phyloP scores from a whole-genome alignment of 1,140 invertebrate genomes.

The Notospermus geniculatus region DNA sequence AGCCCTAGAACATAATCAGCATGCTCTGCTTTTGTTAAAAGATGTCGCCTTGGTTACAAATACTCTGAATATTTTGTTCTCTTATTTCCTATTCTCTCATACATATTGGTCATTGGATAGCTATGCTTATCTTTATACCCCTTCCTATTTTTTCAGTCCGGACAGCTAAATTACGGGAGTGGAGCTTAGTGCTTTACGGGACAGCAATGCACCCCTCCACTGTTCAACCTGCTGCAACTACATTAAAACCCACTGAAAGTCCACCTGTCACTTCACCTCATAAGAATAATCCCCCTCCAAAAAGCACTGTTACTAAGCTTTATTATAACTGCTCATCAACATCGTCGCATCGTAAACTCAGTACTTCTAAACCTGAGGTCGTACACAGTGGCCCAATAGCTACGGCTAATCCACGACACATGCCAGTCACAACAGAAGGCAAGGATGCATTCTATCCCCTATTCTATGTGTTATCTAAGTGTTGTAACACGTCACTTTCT shows the following conservation, averaged over 20 bases:
- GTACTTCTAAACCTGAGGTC: too few relatives aligned
- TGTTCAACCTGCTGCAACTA: constrained; percentile 26
- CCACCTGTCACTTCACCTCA: constrained; percentile 13
- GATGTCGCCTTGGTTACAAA: not conserved
- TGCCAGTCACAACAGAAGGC: too few relatives aligned
- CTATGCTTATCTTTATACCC: constrained; percentile 17
- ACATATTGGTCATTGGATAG: constrained; percentile 4
- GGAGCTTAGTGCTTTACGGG: constrained; percentile 51
- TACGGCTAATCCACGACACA: too few relatives aligned
- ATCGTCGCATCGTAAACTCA: too few relatives aligned
- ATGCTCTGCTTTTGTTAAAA: not conserved
- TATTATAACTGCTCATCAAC: too few relatives aligned
- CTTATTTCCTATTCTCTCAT: not conserved
- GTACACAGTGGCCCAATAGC: too few relatives aligned
- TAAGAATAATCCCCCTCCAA: constrained; percentile 5
- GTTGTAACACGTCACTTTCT: too few relatives aligned
- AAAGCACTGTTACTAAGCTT: not conserved
- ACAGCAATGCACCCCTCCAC: constrained; percentile 44
- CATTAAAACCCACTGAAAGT: constrained; percentile 24
- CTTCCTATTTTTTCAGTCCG: constrained; percentile 38
- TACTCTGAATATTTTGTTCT: constrained; percentile 1
- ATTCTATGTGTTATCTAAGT: too few relatives aligned
- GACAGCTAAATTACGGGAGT: constrained; percentile 41
- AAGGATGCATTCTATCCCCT: too few relatives aligned
- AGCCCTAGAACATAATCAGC: too few relatives aligned